Evolutionary conservation across 2,888 invertebrate genomes (phyloP), one percentile per base, ranked within the genome.

Genomic region (Drosophila parthenogenetica): DNA sequence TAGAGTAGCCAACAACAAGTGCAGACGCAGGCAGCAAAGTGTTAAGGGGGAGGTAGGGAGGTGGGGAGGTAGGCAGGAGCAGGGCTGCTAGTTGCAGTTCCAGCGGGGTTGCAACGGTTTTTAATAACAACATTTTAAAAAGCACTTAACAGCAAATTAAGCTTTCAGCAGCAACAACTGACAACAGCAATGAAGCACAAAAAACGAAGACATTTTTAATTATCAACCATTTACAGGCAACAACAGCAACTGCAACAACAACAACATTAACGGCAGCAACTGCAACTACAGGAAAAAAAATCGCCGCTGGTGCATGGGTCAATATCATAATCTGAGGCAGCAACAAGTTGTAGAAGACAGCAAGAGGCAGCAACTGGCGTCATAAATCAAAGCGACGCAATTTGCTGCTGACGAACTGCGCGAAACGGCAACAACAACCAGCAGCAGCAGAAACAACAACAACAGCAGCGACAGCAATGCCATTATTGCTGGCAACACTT

Each of bases 311-410:
- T 87, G 79, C 87, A 79, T 81, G 89, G 90, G 88, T 90, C 88
- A 90, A 90, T 90, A 81, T 85, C 87, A 90, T 90, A 90, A 90
- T 90, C 88, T 84, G 70, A 77, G 86, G 75, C 77, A 79, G 78
- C 82, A 89, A 81, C 81, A 77, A 89, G 82, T 80, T 65, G 78
- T 74, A 65, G 65, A 61, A 81, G 69, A 63, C 76, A 69, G 60
- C 69, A 69, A 80, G 83, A 73, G 73, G 77, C 82, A 70, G 73
- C 69, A 63, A 73, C 69, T 67, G 73, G 75, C 77, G 78, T 84
- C 91, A 91, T 90, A 90, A 90, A 91, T 90, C 91, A 90, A 89
- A 91, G 88, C 83, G 79, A 85, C 83, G 88, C 88, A 89, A 86
- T 90, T 80, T 79, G 83, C 83, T 85, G 78, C 85, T 90, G 90